Conservation (phyloP, 2,797 vertebrate genomes). For the Paguma larvata region DNA sequence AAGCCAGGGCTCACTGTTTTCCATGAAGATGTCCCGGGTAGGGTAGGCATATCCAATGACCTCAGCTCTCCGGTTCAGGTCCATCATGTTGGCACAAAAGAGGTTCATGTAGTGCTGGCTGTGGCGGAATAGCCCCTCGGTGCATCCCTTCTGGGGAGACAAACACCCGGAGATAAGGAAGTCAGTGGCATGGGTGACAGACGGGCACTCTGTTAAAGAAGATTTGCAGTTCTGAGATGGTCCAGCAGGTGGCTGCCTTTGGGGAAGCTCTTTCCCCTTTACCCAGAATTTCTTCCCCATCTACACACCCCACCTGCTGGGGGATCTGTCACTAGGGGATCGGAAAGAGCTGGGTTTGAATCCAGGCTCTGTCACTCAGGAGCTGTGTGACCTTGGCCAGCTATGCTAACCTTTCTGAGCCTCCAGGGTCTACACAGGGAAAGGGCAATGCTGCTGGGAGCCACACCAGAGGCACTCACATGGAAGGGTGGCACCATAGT, state of each 20-base stretch:
- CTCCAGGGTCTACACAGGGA: background rate
- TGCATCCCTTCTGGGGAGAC: slow-evolving; percentile 90
- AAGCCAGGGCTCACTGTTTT: slow-evolving; percentile 91
- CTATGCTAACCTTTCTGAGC: background rate
- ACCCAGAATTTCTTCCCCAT: background rate
- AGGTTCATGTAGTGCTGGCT: slow-evolving; percentile 89
- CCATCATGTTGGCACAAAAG: slow-evolving; percentile 96
- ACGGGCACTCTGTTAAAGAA: background rate
- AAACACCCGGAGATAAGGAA: background rate
- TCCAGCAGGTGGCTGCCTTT: background rate
- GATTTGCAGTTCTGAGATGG: background rate
- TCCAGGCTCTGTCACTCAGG: background rate
- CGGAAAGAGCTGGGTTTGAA: background rate
- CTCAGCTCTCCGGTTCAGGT: slow-evolving; percentile 89
- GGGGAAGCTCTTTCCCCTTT: background rate
- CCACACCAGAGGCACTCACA: fast-evolving
- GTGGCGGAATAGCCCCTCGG: slow-evolving; percentile 87
- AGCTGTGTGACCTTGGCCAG: background rate
- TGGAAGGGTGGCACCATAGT: fast-evolving
- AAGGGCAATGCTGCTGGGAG: background rate
- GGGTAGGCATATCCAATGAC: slow-evolving; percentile 81
- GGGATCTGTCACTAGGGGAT: background rate
- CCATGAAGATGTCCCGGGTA: slow-evolving; percentile 93
- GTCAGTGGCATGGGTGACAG: background rate
- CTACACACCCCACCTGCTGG: background rate